A percentile compares a stretch with the other conserved stretches of the same genome.
These are phyloP conservation scores for Radopholus similis DNA, from an alignment of 1,140 invertebrate genomes.

Conservation along the genomic window DNA sequence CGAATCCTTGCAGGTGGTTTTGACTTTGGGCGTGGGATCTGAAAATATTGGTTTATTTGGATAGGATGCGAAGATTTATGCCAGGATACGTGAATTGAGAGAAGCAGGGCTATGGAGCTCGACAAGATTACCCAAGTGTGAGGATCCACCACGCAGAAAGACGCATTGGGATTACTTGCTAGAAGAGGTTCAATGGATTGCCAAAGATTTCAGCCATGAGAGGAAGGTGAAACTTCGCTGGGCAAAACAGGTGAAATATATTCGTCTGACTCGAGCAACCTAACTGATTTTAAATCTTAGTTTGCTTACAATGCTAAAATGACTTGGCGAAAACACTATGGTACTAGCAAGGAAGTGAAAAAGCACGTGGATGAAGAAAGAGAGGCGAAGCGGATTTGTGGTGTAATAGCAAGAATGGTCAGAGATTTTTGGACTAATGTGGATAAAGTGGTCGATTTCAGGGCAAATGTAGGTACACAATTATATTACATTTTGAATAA, in stretches of 20 bases:
- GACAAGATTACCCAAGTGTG: conserved; percentile 46
- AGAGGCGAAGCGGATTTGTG: conserved; percentile 71
- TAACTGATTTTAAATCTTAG: conserved; percentile 5
- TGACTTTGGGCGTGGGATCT: background rate
- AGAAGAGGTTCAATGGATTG: conserved; percentile 97
- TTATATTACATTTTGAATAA: conserved; percentile 9
- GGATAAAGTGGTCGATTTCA: conserved; percentile 53
- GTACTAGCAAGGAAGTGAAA: background rate
- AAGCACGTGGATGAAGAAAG: conserved; percentile 17
- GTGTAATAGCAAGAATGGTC: conserved; percentile 84
- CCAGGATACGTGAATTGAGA: conserved; percentile 37
- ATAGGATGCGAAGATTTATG: conserved; percentile 33
- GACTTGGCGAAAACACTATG: conserved; percentile 2
- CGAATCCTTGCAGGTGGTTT: conserved; percentile 18
- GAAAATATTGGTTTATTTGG: background rate
- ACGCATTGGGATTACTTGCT: conserved; percentile 95
- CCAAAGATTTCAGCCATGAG: conserved; percentile 92
- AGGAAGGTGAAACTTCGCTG: conserved; percentile 93
- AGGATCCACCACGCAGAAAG: conserved; percentile 50
- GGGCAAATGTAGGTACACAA: conserved; percentile 28
- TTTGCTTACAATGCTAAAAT: conserved; percentile 20
- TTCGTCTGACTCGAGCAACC: background rate
- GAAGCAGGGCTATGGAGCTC: conserved; percentile 47
- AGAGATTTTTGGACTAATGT: conserved; percentile 78
- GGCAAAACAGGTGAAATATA: conserved; percentile 75